Evolutionary conservation across 1,140 invertebrate genomes (phyloP), one percentile per base, ranked within the genome.

Genomic region (Drosophila nigromelanica): DNA sequence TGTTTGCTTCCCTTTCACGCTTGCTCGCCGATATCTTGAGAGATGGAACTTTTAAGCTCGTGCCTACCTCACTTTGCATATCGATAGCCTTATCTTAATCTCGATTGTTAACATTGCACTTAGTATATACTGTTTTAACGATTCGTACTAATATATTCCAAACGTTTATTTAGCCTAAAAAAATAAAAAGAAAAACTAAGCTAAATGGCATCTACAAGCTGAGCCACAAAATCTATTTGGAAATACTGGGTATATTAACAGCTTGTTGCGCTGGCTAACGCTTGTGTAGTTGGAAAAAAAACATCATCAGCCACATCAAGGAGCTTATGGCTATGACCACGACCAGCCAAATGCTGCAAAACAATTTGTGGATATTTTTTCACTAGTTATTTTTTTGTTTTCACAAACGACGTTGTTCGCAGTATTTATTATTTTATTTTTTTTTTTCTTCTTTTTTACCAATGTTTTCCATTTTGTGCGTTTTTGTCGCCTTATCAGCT

Each of bases 401-500:
- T 18, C 21, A 48, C 33, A 56, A 58, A 66, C 33, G 43, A 33
- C 56, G 12, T 30, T 59, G 56, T 27, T 11, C 56, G 11, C 42
- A 40, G 14, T 63, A 51, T 4, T 12, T 37, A 7, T 21, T n/a
- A 37, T 50, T 33, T 33, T 47, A 27, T 43, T 35, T 27, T 61
- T 10, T 47, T 27, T 11, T 24, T 54, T 2, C 52, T 45, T 54
- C 1, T 2, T 40, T 8, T 37, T 33, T 15, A 14, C 43, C 37
- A 50, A 40, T 71, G 21, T 37, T 52, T 40, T 7, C 45, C 42
- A 54, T 35, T 70, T 62, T 70, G 48, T n/a, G 66, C 15, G 42
- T 66, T 67, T 75, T 69, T 75, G 59, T 18, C 72, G 37, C 78
- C 48, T 83, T 85, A 64, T 73, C 78, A 81, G 51, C 78, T 60